These are phyloP conservation scores for Tricholauxania praeusta DNA, from an alignment of 2,888 invertebrate genomes.

Conservation along the genomic window DNA sequence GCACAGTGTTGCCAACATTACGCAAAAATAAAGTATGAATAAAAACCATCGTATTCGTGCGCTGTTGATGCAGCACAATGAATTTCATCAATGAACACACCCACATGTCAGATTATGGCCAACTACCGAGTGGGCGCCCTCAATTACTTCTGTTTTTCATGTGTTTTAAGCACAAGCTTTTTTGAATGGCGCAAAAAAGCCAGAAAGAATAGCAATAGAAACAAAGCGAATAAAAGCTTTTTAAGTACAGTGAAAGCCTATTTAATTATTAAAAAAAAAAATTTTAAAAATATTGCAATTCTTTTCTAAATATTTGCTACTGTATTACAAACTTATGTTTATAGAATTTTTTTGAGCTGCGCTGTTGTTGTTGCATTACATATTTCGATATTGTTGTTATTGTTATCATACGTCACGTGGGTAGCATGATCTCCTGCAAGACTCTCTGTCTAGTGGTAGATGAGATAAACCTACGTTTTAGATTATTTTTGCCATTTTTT, in stretches of 20 bases:
- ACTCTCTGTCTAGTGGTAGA: too few species aligned
- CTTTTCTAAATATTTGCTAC: too few species aligned
- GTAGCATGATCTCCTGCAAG: too few species aligned
- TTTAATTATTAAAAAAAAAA: conserved; percentile 1
- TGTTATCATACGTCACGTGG: too few species aligned
- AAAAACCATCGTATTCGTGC: neutral
- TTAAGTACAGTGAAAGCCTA: conserved; percentile 22
- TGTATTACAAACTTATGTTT: too few species aligned
- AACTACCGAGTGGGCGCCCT: conserved; percentile 36
- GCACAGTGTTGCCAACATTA: conserved; percentile 38
- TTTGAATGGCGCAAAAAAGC: conserved; percentile 13
- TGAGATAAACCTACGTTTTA: too few species aligned
- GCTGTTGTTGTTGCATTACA: too few species aligned
- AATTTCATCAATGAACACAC: conserved; percentile 64
- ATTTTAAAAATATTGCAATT: too few species aligned
- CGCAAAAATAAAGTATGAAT: conserved; percentile 18
- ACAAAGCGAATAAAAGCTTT: neutral
- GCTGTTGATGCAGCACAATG: conserved; percentile 16
- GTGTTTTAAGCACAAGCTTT: neutral
- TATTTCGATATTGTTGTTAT: too few species aligned
- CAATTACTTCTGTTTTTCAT: conserved; percentile 28
- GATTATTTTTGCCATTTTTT: too few species aligned
- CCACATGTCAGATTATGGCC: conserved; percentile 50
- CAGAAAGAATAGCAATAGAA: neutral
- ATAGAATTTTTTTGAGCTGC: too few species aligned